phyloP scores from a whole-genome alignment of 2,113 vertebrate species.

The Coryphaenoides rupestris region DNA sequence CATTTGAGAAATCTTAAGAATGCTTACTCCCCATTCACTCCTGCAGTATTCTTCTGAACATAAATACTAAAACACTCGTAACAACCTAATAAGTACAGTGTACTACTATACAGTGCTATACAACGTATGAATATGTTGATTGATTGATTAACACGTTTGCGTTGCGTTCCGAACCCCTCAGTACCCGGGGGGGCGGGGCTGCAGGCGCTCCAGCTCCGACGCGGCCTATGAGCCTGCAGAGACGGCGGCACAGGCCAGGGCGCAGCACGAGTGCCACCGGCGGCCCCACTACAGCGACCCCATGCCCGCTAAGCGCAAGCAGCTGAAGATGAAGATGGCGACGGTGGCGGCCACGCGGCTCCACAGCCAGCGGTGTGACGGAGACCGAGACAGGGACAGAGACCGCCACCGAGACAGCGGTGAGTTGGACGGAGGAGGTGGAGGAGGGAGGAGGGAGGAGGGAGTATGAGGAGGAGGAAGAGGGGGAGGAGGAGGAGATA shows the following conservation, averaged over 20 bases:
- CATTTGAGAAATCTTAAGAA: too few species aligned
- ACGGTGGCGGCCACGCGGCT: constrained; percentile 78
- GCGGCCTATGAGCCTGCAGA: constrained; percentile 78
- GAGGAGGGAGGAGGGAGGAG: too few species aligned
- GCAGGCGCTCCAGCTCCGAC: constrained; percentile 84
- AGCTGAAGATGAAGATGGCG: constrained; percentile 89
- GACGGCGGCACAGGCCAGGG: constrained; percentile 77
- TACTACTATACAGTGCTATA: too few species aligned
- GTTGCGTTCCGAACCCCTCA: constrained; percentile 51
- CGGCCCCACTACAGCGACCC: constrained; percentile 86
- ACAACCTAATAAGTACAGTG: too few species aligned
- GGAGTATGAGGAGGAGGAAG: too few species aligned
- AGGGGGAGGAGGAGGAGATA: too few species aligned
- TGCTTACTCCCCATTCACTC: too few species aligned
- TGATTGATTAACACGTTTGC: constrained; percentile 49
- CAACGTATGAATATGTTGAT: too few species aligned
- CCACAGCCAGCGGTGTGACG: constrained; percentile 77
- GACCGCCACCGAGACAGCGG: constrained; percentile 69
- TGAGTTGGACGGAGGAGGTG: constrained; percentile 44
- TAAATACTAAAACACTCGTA: too few species aligned
- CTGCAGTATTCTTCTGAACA: too few species aligned
- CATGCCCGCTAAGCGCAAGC: constrained; percentile 86
- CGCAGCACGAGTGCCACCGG: constrained; percentile 82
- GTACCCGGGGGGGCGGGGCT: constrained; percentile 65
- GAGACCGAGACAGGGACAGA: constrained; percentile 63